These are phyloP conservation scores for Isotomurus palustris DNA, from an alignment of 2,888 invertebrate species.

Conservation along the genomic window DNA sequence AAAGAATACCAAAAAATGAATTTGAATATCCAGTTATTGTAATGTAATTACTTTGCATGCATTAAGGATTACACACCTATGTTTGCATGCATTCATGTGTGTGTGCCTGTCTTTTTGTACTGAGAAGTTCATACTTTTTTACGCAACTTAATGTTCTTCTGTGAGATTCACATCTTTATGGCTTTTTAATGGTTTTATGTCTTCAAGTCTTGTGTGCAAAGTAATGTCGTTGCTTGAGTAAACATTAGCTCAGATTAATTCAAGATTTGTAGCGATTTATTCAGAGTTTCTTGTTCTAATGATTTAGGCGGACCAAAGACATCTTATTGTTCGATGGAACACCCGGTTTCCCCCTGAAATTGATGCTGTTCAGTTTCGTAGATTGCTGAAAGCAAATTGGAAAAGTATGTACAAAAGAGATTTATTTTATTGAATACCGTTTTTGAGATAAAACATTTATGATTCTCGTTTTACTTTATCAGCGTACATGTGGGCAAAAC, in stretches of 20 bases:
- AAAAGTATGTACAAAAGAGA: slow-evolving; percentile 49
- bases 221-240: background rate
- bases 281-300: background rate
- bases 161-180: too few relatives aligned
- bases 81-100: too few relatives aligned
- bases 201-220: too few relatives aligned
- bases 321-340: slow-evolving; percentile 54
- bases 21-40: too few relatives aligned
- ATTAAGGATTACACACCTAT: too few relatives aligned
- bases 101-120: too few relatives aligned
- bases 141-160: too few relatives aligned
- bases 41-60: too few relatives aligned
- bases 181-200: too few relatives aligned
- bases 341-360: slow-evolving; percentile 60
- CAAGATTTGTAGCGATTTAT: background rate
- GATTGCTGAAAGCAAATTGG: slow-evolving; percentile 58
- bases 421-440: background rate
- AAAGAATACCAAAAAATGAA: background rate
- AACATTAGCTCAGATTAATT: background rate
- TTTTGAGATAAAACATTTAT: background rate
- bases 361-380: slow-evolving; percentile 59
- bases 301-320: slow-evolving; percentile 55
- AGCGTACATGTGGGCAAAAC: slow-evolving; percentile 58
- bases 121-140: too few relatives aligned
- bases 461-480: background rate